phyloP scores from a whole-genome alignment of 2,888 invertebrate species.

The Megaustenia siamemsis region DNA sequence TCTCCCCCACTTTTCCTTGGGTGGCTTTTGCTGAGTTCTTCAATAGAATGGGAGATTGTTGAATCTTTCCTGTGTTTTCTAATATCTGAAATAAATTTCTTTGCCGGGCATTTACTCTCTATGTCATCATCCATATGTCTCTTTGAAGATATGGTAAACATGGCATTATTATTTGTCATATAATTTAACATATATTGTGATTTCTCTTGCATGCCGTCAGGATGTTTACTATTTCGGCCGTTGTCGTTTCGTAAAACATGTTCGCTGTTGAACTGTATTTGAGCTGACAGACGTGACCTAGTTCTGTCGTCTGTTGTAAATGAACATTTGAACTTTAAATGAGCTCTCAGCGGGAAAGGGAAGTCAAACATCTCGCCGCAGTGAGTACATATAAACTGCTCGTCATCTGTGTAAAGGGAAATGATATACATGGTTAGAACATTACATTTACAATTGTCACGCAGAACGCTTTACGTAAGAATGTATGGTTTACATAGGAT shows the following conservation, averaged over 20 bases:
- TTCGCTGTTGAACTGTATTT: conserved; percentile 5
- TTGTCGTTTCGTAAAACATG: not conserved
- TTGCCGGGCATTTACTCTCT: not conserved
- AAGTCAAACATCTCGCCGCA: conserved; percentile 75
- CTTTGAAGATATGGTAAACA: conserved; percentile 27
- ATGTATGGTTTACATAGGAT: no score
- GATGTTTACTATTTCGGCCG: not conserved
- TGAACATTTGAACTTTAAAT: conserved; percentile 75
- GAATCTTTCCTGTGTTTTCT: conserved; percentile 20
- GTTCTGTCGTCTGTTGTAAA: conserved; percentile 48
- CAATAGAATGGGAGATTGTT: conserved; percentile 46
- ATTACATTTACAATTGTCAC: no score
- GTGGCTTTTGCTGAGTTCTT: conserved; percentile 42
- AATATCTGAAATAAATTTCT: conserved; percentile 5
- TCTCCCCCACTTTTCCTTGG: not conserved
- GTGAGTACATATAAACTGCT: conserved; percentile 65
- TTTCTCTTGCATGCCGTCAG: conserved; percentile 26
- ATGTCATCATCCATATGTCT: conserved; percentile 20
- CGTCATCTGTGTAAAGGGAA: conserved; percentile 57
- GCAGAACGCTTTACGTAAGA: no score
- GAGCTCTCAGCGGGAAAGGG: conserved; percentile 74
- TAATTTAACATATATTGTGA: conserved; percentile 38
- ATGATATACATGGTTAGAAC: not conserved
- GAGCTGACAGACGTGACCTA: not conserved
- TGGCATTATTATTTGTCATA: conserved; percentile 49